A percentile compares a stretch with the other conserved stretches of the same genome.
phyloP scores from a whole-genome alignment of 2,888 invertebrate genomes.

The Diarsia rubi region DNA sequence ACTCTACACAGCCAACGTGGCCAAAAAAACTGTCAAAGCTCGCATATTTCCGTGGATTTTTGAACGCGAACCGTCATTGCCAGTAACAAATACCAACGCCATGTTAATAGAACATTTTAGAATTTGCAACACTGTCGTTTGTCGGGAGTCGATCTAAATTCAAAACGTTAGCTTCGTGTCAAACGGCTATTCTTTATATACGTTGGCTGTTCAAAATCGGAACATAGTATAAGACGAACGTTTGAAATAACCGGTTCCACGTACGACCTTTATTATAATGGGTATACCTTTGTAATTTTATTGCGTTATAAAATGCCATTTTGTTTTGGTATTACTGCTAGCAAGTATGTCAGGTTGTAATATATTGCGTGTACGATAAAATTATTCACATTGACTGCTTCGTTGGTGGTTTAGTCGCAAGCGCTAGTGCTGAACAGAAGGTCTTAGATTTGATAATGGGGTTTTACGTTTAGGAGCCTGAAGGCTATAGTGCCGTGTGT shows the following conservation, averaged over 20 bases:
- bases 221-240: constrained; percentile 45
- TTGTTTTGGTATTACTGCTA: constrained; percentile 50
- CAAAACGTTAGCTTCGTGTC: constrained; percentile 57
- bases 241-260: constrained; percentile 62
- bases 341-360: constrained; percentile 30
- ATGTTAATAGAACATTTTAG: constrained; percentile 56
- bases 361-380: not conserved
- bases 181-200: constrained; percentile 57
- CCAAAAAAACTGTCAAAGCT: constrained; percentile 51
- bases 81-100: constrained; percentile 49
- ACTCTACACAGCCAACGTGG: constrained; percentile 41
- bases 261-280: constrained; percentile 48
- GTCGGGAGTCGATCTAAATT: constrained; percentile 54
- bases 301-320: constrained; percentile 57
- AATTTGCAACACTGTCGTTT: constrained; percentile 56
- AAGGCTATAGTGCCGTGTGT: no score
- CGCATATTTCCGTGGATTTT: constrained; percentile 53
- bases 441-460: not conserved
- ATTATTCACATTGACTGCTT: not conserved
- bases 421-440: not conserved
- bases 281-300: constrained; percentile 61
- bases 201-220: constrained; percentile 53
- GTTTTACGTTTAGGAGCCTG: no score
- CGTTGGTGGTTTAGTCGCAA: not conserved
- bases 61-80: constrained; percentile 53